phyloP scores from a whole-genome alignment of 2,888 invertebrate species.

The Drymonia ruficornis region DNA sequence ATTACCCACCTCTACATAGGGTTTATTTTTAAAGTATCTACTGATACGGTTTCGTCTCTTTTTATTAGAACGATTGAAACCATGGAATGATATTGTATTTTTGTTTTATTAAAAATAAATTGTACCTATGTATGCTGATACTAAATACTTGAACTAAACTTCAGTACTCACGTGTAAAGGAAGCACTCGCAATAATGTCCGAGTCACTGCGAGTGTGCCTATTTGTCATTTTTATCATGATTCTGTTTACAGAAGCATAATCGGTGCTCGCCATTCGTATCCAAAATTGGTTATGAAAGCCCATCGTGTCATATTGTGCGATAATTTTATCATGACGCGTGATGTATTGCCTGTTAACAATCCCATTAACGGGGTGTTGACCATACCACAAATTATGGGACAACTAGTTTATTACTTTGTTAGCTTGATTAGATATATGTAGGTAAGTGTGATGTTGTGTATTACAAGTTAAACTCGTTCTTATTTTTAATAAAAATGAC shows the following conservation, averaged over 20 bases:
- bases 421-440: constrained; percentile 1
- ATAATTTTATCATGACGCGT: constrained; percentile 45
- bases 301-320: constrained; percentile 53
- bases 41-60: too few relatives aligned
- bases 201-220: constrained; percentile 20
- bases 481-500: too few relatives aligned
- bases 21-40: too few relatives aligned
- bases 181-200: constrained; percentile 5
- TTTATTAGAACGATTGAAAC: too few relatives aligned
- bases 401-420: constrained; percentile 10
- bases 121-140: neutral
- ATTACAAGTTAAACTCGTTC: too few relatives aligned
- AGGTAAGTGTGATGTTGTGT: neutral
- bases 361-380: constrained; percentile 34
- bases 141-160: neutral
- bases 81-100: too few relatives aligned
- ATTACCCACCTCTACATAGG: too few relatives aligned
- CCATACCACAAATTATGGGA: constrained; percentile 13
- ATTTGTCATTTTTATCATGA: constrained; percentile 66
- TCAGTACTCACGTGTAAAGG: neutral
- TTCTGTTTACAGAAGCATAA: constrained; percentile 63
- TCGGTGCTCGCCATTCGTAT: constrained; percentile 59
- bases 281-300: constrained; percentile 65
- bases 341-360: constrained; percentile 45
- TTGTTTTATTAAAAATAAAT: too few relatives aligned